Base-by-base conservation (phyloP, 53 echinoderm and acorn worm genomes). In the Zoroaster sp. region DNA sequence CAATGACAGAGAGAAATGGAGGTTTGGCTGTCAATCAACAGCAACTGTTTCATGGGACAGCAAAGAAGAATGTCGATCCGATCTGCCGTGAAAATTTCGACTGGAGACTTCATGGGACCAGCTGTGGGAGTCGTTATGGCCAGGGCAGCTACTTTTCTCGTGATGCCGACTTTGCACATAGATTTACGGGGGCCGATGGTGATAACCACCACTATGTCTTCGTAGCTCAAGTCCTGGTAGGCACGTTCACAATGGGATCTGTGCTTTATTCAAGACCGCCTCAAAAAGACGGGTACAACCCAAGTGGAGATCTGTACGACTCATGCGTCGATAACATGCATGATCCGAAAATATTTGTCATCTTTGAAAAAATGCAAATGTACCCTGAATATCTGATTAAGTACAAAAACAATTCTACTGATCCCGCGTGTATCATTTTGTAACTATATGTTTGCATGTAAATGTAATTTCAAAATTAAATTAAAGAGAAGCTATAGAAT, bases 61-160 rank as follows among this genome's bases (percentile, higher is more conserved):
- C 25, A 14, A 4, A 86, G 5, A 59, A 83, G 42, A n/a, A 66
- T 9, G 43, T 35, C 3, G 42, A 55, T 2, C 69, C 91, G 36
- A 92, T 92, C 53, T 88, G 92, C 63, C 81, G 51, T 53, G 88
- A 92, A 47, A 91, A 91, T 69, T 91, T 91, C 37, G 91, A 91
- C 65, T 91, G 63, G 59, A n/a, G 91, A 63, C 59, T 88, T 47
- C 83, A 88, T 32, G 92, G 92, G 25, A 63, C 83, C 30, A 88
- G 45, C 32, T 74, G 51, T 6, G 92, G 92, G 5, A 81, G 74
- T 0, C 51, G 17, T 30, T 75, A 83, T 17, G 92, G 88, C 21
- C 69, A 88, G 53, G 92, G 92, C 15, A 92, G 88, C 63, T 92
- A 92, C 70, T 92, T 92, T 21, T 75, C 83, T 3, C 66, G 82